Conservation (phyloP, 2,888 invertebrate genomes). For the Tanypteryx hageni region DNA sequence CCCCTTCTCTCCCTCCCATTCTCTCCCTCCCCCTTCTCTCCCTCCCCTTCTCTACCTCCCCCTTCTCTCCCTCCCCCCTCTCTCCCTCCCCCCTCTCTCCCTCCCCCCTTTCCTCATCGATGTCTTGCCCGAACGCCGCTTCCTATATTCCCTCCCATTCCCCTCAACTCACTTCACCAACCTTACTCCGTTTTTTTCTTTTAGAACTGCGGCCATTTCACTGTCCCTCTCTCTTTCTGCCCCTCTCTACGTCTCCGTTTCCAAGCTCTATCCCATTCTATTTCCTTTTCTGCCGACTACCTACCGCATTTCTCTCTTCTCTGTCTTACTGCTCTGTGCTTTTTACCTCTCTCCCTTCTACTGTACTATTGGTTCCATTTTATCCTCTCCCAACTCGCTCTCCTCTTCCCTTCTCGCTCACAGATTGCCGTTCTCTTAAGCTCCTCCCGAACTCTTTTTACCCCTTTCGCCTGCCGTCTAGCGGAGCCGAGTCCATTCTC, state of each 20-base stretch:
- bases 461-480: background rate
- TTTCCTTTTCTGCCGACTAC: background rate
- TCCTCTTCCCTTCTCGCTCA: background rate
- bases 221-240: background rate
- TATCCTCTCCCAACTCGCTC: no score
- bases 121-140: background rate
- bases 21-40: background rate
- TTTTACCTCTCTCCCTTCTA: no score
- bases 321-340: no score
- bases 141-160: background rate
- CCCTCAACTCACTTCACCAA: background rate
- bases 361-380: no score
- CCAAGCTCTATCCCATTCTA: background rate
- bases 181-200: background rate
- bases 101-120: background rate
- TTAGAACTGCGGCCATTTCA: no score
- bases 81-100: background rate
- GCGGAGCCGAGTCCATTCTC: background rate
- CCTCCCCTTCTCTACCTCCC: background rate
- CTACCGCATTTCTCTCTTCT: background rate
- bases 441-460: background rate
- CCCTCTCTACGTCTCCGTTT: background rate
- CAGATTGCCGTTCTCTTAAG: background rate
- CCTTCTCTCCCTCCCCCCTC: background rate
- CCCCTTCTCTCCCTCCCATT: background rate